phyloP scores from a whole-genome alignment of 2,888 invertebrate species.

The Magallana nippona region DNA sequence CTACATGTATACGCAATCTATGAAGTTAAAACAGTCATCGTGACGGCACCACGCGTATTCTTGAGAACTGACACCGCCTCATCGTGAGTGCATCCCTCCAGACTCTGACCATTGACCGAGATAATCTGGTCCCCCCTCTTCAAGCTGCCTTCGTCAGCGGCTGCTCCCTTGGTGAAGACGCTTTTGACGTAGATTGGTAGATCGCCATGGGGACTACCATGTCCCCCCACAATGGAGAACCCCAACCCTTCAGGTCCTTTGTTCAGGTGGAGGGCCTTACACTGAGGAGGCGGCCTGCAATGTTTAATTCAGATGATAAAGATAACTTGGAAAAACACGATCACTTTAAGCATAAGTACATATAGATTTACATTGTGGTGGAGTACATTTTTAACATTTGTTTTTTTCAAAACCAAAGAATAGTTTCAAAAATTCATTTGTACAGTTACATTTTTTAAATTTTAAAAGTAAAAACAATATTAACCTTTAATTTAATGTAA shows the following conservation, averaged over 20 bases:
- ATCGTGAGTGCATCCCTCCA: slow-evolving; percentile 84
- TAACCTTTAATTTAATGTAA: too few relatives aligned
- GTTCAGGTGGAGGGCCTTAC: slow-evolving; percentile 80
- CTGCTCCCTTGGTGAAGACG: slow-evolving; percentile 88
- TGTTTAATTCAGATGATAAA: neutral
- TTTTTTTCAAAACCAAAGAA: too few relatives aligned
- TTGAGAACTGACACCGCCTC: slow-evolving; percentile 94
- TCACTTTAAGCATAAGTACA: too few relatives aligned
- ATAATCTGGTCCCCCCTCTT: slow-evolving; percentile 94
- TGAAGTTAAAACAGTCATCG: slow-evolving; percentile 79
- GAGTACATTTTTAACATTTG: too few relatives aligned
- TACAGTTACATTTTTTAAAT: too few relatives aligned
- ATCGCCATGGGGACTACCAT: slow-evolving; percentile 82
- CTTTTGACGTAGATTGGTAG: slow-evolving; percentile 82
- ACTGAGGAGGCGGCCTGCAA: slow-evolving; percentile 68
- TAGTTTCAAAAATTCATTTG: too few relatives aligned
- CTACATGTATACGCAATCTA: slow-evolving; percentile 34
- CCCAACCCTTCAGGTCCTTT: slow-evolving; percentile 82
- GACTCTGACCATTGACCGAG: slow-evolving; percentile 92
- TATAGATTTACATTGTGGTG: too few relatives aligned
- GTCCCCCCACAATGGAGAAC: slow-evolving; percentile 83
- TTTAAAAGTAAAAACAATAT: too few relatives aligned
- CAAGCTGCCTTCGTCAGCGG: slow-evolving; percentile 90
- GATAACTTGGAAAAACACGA: too few relatives aligned
- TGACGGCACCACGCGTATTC: slow-evolving; percentile 81